Evolutionary conservation across 2,888 invertebrate species (phyloP).

Genomic region (Dascillus cervinus): DNA sequence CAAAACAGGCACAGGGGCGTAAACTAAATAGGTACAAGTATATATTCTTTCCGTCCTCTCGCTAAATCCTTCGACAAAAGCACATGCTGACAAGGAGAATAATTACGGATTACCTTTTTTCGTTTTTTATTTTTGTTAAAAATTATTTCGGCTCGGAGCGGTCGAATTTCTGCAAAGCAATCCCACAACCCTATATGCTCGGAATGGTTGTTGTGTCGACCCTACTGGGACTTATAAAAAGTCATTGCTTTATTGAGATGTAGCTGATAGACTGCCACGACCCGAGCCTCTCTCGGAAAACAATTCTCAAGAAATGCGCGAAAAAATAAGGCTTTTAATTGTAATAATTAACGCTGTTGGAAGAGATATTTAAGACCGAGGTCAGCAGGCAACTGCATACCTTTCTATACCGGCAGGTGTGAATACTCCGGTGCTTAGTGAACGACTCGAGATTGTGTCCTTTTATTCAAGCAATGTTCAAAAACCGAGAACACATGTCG

Average conservation of each 20-base stretch:
- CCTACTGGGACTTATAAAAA: constrained; percentile 27
- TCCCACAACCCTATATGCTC: constrained; percentile 13
- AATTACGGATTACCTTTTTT: constrained; percentile 18
- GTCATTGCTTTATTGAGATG: constrained; percentile 28
- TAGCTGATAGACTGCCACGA: constrained; percentile 15
- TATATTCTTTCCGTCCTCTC: constrained; percentile 12
- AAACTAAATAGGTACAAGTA: constrained; percentile 17
- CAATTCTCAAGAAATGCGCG: constrained; percentile 1
- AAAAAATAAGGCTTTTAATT: too few species aligned
- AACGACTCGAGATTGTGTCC: constrained; percentile 13
- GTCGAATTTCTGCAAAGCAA: constrained; percentile 17
- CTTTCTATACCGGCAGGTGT: constrained; percentile 19
- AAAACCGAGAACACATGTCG: constrained; percentile 8
- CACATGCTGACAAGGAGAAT: constrained; percentile 16
- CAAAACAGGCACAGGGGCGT: constrained; percentile 18
- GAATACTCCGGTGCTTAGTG: constrained; percentile 17
- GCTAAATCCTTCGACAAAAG: constrained; percentile 13
- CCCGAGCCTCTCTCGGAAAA: constrained; percentile 11
- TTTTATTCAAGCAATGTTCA: constrained; percentile 6
- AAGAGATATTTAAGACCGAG: constrained; percentile 22
- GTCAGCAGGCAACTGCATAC: constrained; percentile 24
- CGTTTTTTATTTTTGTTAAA: too few species aligned
- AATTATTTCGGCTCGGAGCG: constrained; percentile 14
- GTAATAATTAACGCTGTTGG: constrained; percentile 25
- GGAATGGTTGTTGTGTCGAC: constrained; percentile 20